Evolutionary conservation across 2,113 vertebrate species (phyloP).

Genomic region (Microcebus tavaratra): DNA sequence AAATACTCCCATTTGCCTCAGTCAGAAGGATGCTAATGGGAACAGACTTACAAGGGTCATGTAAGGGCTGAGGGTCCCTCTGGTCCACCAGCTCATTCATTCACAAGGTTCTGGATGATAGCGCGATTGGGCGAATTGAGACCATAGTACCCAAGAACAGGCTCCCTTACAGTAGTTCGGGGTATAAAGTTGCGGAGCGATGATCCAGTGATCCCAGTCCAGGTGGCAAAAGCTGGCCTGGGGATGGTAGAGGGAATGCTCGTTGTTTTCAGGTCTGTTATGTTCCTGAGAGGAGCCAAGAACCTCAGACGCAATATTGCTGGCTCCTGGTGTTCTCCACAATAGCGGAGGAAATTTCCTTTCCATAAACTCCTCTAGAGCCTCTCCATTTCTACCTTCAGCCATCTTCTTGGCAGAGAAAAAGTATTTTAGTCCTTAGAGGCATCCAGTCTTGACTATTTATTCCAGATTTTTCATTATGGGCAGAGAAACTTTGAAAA

Average conservation of each 20-base stretch:
- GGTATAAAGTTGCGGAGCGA: conserved; percentile 92
- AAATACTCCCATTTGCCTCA: conserved; percentile 90
- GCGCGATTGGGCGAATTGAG: conserved; percentile 94
- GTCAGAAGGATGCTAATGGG: conserved; percentile 95
- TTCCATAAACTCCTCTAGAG: too few relatives aligned
- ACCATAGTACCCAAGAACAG: conserved; percentile 90
- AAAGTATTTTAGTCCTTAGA: not conserved
- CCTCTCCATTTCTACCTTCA: too few relatives aligned
- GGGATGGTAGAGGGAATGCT: conserved; percentile 91
- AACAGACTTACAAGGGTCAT: conserved; percentile 94
- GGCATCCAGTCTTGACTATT: not conserved
- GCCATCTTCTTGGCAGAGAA: not conserved
- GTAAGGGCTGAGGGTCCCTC: conserved; percentile 90
- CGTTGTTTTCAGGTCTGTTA: conserved; percentile 81
- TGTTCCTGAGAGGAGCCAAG: conserved; percentile 76
- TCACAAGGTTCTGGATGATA: conserved; percentile 94
- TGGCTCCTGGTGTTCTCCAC: too few relatives aligned
- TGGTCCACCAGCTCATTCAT: conserved; percentile 91
- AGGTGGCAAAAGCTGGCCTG: conserved; percentile 92
- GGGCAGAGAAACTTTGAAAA: not conserved
- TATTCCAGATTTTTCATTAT: conserved; percentile 1
- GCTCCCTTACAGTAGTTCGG: conserved; percentile 93
- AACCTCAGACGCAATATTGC: conserved; percentile 76
- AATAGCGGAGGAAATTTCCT: too few relatives aligned
- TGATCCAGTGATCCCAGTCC: conserved; percentile 95